Evolutionary conservation across 2,888 invertebrate species (phyloP), one percentile per base, ranked within the genome.

Genomic region (Drosophila engyochracea): DNA sequence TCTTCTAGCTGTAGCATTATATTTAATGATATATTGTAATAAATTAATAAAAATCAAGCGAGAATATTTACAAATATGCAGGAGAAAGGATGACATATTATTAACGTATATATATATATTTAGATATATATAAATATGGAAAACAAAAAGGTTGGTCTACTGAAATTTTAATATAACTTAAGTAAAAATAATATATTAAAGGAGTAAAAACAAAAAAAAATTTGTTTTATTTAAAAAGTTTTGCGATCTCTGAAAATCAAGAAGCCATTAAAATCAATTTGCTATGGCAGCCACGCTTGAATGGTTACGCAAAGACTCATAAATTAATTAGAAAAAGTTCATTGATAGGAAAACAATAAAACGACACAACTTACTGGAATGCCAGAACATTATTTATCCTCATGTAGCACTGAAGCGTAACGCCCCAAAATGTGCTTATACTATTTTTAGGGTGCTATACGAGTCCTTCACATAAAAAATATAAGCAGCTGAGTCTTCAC

Each of bases 301-400:
- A 41, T 73, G 66, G 30, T 9, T 47, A 14, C 49, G 19, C 19
- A 30, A 60, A 52, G 58, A 39, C 61, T 76, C 75, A 64, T 89
- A 89, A 85, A 85, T 85, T 89, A 87, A 85, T 89, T 85, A 63
- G 55, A 31, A 82, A 74, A 70, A 76, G 65, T 77, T 82, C 59
- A 82, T 74, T 79, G 87, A 89, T 77, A 57, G 75, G 41, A 72
- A 70, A 74, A 71, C 72, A 78, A 78, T 62, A 76, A 67, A 53
- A 53, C 53, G 51, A 61, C 33, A 53, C 30, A 14, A 39, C 22
- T 44, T 54, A 51, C 47, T 33, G 37, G 22, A 53, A 59, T 41
- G 30, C 14, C 49, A 25, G 35, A 57, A 19, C 49, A 14, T 33
- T 3, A 58, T 22, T 47, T 57, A 39, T 51, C 39, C 62, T 54